Evolutionary conservation across 1,140 invertebrate genomes (phyloP).

Genomic region (Lutraria rhynchaena): DNA sequence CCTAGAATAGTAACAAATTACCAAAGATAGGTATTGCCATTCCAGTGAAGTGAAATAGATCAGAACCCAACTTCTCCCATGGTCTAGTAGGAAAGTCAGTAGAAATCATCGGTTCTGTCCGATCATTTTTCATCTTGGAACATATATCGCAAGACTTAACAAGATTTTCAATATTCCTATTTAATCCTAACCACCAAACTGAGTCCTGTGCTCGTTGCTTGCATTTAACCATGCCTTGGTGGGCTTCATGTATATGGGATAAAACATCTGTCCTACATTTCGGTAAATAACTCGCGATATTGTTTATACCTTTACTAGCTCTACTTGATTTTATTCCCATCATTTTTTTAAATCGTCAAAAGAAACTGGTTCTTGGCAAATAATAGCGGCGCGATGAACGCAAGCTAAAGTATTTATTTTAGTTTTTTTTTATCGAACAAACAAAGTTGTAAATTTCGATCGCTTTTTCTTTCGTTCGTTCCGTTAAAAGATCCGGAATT

Average conservation of each 20-base stretch:
- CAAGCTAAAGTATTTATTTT: too few relatives aligned
- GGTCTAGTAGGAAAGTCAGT: conserved; percentile 41
- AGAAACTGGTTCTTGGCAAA: too few relatives aligned
- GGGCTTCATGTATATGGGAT: conserved; percentile 50
- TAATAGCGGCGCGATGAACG: too few relatives aligned
- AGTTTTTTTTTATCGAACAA: too few relatives aligned
- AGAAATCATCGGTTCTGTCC: conserved; percentile 48
- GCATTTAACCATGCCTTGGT: conserved; percentile 61
- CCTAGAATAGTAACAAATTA: conserved; percentile 61
- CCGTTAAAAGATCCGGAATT: too few relatives aligned
- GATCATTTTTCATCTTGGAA: conserved; percentile 6
- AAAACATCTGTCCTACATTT: conserved; percentile 43
- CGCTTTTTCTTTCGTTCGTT: too few relatives aligned
- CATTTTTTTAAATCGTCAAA: too few relatives aligned
- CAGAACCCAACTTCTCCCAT: conserved; percentile 38
- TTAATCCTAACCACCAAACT: conserved; percentile 63
- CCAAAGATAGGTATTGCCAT: too few relatives aligned
- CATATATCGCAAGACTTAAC: conserved; percentile 46
- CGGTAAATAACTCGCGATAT: too few relatives aligned
- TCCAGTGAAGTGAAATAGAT: conserved; percentile 58
- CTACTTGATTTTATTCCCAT: too few relatives aligned
- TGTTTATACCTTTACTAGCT: too few relatives aligned
- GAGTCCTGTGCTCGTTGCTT: conserved; percentile 37
- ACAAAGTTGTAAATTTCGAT: too few relatives aligned
- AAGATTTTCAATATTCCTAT: conserved; percentile 41